These are phyloP conservation scores for Punctoribates punctum DNA, from an alignment of 2,888 invertebrate genomes.

Conservation along the genomic window DNA sequence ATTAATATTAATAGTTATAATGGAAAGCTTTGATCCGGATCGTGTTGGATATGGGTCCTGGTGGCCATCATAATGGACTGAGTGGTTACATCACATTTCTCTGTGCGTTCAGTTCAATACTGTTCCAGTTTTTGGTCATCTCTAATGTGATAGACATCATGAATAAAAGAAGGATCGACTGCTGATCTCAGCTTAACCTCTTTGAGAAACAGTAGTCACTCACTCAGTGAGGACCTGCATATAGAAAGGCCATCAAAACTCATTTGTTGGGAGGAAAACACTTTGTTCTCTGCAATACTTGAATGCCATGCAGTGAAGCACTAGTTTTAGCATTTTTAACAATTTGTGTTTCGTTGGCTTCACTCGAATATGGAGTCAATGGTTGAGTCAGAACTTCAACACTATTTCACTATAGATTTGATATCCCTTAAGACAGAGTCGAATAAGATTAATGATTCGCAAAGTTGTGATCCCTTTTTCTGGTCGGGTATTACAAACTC, in stretches of 20 bases:
- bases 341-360: background rate
- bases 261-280: background rate
- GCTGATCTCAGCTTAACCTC: conserved; percentile 28
- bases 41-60: too few relatives aligned
- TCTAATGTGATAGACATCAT: conserved; percentile 20
- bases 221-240: background rate
- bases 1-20: background rate
- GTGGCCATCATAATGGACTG: too few relatives aligned
- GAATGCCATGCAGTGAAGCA: background rate
- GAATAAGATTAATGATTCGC: conserved; percentile 22
- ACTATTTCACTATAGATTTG: background rate
- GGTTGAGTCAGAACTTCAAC: background rate
- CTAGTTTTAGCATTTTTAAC: background rate
- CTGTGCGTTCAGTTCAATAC: too few relatives aligned
- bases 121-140: background rate
- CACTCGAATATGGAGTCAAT: background rate
- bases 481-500: conserved; percentile 8
- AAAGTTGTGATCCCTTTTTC: conserved; percentile 10
- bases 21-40: too few relatives aligned
- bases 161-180: conserved; percentile 10
- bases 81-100: too few relatives aligned
- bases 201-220: background rate
- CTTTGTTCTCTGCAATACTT: background rate
- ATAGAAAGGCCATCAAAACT: background rate
- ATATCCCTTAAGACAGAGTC: background rate